These are phyloP conservation scores for cattle (Bos taurus) DNA, from an alignment of 2,113 vertebrate species.

Conservation along the genomic window DNA sequence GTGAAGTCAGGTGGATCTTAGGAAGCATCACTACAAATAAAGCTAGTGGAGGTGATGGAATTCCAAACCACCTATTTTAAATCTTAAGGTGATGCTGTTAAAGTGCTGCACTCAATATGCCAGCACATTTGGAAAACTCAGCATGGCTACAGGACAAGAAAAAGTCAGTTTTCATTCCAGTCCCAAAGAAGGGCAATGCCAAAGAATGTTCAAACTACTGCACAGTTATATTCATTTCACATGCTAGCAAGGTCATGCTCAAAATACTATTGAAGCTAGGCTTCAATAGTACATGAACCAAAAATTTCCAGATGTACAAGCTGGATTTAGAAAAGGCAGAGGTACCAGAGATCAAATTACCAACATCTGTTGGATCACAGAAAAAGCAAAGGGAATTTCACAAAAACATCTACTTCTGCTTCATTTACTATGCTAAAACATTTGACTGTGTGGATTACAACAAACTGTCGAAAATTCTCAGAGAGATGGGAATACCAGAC, in stretches of 20 bases:
- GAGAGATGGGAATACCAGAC: neutral
- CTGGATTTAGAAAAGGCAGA: neutral
- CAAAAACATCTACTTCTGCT: neutral
- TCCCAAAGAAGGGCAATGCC: neutral
- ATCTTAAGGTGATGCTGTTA: neutral
- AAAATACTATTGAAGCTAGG: neutral
- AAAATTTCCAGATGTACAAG: neutral
- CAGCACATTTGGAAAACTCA: neutral
- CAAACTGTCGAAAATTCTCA: neutral
- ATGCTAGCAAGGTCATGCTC: neutral
- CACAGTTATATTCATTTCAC: neutral
- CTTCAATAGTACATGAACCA: neutral
- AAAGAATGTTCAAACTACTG: neutral
- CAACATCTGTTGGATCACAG: neutral
- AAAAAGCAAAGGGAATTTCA: neutral
- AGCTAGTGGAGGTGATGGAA: neutral
- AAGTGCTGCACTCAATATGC: neutral
- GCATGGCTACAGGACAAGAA: neutral
- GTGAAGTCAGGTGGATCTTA: neutral
- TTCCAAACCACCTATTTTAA: neutral
- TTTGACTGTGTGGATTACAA: neutral
- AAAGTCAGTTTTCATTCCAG: neutral
- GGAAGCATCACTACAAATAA: neutral
- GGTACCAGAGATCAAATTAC: neutral
- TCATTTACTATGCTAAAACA: neutral